Evolutionary conservation across 1,140 invertebrate species (phyloP).

Genomic region (Vanessa atalanta): DNA sequence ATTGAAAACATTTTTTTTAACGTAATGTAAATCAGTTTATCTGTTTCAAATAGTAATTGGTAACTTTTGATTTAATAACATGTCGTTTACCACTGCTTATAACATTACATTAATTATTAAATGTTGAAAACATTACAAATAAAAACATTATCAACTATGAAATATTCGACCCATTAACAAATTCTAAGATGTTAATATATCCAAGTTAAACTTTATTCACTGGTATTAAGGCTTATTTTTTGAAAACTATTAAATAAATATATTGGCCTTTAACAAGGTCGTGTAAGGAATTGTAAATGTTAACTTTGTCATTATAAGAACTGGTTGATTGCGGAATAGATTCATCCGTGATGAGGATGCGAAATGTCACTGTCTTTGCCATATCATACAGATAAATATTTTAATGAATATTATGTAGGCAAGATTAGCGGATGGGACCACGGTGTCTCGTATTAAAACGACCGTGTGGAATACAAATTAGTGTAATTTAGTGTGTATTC

Average conservation of each 20-base stretch:
- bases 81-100: no score
- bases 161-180: slow-evolving; percentile 20
- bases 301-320: slow-evolving; percentile 58
- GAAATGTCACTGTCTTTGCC: slow-evolving; percentile 10
- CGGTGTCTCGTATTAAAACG: no score
- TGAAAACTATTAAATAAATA: slow-evolving; percentile 7
- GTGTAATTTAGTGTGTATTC: no score
- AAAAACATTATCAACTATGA: slow-evolving; percentile 3
- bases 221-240: slow-evolving; percentile 26
- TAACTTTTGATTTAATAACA: no score
- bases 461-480: no score
- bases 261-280: slow-evolving; percentile 53
- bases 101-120: neutral
- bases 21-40: no score
- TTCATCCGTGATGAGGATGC: slow-evolving; percentile 16
- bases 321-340: slow-evolving; percentile 45
- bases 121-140: neutral
- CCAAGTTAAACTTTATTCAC: slow-evolving; percentile 11
- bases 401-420: no score
- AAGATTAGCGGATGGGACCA: neutral
- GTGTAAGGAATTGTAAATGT: slow-evolving; percentile 35
- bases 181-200: neutral
- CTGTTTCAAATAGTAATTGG: no score
- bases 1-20: no score
- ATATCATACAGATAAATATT: neutral